Conservation (phyloP, 2,888 invertebrate species). For the Ophion costatus region DNA sequence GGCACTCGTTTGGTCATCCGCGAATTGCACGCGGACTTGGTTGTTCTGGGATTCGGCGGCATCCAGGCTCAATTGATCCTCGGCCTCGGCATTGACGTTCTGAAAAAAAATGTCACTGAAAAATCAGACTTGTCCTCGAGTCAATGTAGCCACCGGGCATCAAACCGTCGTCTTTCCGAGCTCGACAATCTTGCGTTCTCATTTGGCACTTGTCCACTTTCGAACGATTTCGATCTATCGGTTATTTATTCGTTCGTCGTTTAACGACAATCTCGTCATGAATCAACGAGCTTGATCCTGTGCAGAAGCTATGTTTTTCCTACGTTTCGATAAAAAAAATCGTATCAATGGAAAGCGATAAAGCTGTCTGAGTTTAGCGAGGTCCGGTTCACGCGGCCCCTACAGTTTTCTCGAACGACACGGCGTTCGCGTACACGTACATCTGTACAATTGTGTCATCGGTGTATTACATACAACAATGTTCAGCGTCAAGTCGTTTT, state of each 20-base stretch:
- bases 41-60: constrained; percentile 87
- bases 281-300: no score
- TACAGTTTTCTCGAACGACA: neutral
- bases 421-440: no score
- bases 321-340: no score
- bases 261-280: no score
- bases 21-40: constrained; percentile 87
- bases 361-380: constrained; percentile 13
- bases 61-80: constrained; percentile 80
- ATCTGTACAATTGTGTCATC: no score
- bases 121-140: neutral
- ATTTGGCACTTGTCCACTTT: no score
- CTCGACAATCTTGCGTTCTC: neutral
- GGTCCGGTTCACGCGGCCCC: constrained; percentile 64
- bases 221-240: no score
- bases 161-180: neutral
- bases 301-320: no score
- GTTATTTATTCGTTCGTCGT: no score
- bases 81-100: constrained; percentile 81
- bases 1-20: constrained; percentile 84
- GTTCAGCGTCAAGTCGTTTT: neutral
- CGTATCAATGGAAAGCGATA: no score
- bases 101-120: constrained; percentile 65
- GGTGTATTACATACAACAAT: neutral
- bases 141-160: neutral